Evolutionary conservation across 2,113 vertebrate genomes (phyloP).

Genomic region (Pleuronectes platessa): DNA sequence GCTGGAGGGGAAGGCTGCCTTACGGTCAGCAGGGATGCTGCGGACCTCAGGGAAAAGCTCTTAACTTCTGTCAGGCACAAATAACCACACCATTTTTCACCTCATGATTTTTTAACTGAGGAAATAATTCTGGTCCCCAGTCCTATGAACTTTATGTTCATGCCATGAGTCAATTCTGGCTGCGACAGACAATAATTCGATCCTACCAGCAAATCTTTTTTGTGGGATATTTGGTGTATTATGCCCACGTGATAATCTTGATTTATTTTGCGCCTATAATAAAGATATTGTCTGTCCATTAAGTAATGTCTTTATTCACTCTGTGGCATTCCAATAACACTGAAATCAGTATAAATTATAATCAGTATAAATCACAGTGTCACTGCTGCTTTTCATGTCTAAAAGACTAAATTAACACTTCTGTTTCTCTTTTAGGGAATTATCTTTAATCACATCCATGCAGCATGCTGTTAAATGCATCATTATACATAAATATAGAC

Average conservation of each 20-base stretch:
- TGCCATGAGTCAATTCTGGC: conserved; percentile 70
- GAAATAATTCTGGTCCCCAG: conserved; percentile 81
- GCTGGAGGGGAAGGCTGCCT: conserved; percentile 81
- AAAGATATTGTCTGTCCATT: neutral
- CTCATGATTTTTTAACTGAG: conserved; percentile 82
- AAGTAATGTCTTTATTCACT: neutral
- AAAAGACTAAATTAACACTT: too few species aligned
- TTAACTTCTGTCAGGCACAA: conserved; percentile 89
- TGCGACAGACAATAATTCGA: conserved; percentile 33
- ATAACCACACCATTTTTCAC: conserved; percentile 87
- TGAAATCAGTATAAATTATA: neutral
- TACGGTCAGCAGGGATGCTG: conserved; percentile 82
- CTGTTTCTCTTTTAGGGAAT: neutral
- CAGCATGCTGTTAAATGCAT: neutral
- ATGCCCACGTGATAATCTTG: too few species aligned
- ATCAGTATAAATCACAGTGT: too few species aligned
- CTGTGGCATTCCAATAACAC: neutral
- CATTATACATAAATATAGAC: neutral
- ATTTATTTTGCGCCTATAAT: too few species aligned
- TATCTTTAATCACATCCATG: neutral
- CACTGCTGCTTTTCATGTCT: too few species aligned
- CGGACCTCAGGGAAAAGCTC: conserved; percentile 83
- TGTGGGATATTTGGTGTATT: neutral
- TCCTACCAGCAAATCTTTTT: conserved; percentile 9
- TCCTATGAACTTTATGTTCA: conserved; percentile 83